Evolutionary conservation across 2,797 vertebrate genomes (phyloP), one percentile per base, ranked within the genome.

Genomic region (Lycodopsis pacificus): DNA sequence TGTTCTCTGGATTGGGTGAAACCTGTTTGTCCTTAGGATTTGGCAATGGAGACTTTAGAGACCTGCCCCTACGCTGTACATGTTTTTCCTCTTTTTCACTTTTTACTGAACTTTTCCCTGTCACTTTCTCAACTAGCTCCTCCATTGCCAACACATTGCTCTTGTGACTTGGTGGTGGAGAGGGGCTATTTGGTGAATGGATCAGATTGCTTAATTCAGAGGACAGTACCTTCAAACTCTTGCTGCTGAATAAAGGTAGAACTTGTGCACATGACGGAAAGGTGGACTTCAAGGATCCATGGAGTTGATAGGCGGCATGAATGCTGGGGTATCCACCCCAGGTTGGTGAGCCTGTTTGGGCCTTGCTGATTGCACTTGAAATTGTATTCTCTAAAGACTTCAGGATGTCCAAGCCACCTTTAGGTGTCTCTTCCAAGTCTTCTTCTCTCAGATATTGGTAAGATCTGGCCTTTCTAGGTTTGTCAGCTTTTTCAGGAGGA

Each of bases 301-400:
- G 98, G 80, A 99, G 96, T 91, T 99, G 98, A 92, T 99, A 99
- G 79, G 98, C 98, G 0, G 98, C 98, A 22, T 99, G 98, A 89
- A 99, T 99, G 91, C 98, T 99, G 76, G 97, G 97, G 89, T 99
- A 99, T 49, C 98, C 98, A 17, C 98, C 98, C 98, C 98, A 99
- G 2, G 97, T 99, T 56, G 98, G 98, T 0, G 98, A 96, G 14
- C 98, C 98, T 0, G 98, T 99, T 94, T 99, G 98, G 80, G 98
- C 98, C 81, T 99, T 99, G 93, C 96, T 99, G 94, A 99, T 99
- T 85, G 98, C 98, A 65, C 97, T 97, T 71, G 97, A 97, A 72
- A 99, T 98, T 0, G 98, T 98, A 88, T 99, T 99, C 92, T 99
- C 98, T 49, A 99, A 94, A 40, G 98, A 99, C 91, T 99, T 99